Evolutionary conservation across 2,113 vertebrate genomes (phyloP), one percentile per base, ranked within the genome.

Genomic region (Cinclus mexicanus): DNA sequence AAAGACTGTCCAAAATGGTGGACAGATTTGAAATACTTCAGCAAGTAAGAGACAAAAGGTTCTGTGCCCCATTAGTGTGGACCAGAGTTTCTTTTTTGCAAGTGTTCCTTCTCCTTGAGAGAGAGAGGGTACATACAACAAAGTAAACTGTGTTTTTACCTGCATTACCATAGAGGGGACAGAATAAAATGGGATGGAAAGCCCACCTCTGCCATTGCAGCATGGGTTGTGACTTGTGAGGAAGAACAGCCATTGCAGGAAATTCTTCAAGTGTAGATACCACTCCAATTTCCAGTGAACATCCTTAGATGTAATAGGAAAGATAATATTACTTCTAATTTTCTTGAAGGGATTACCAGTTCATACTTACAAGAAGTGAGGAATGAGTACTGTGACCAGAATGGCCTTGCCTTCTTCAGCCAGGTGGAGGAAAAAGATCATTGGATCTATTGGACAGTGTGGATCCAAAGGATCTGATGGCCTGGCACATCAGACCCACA

Each of bases 221-320:
- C 28, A 55, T 0, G 0, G 2, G 11, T 12, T 26, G 22, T 46
- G 41, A 28, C 14, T n/a, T 64, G 41, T n/a, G 49, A 63, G 49
- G 26, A 52, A 61, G 33, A 53, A 13, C 6, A 16, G 11, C 9
- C 14, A 49, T 6, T 5, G 24, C 35, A n/a, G 42, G 24, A 85
- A 56, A 75, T 65, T 49, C 35, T 65, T 56, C 29, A 29, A 56
- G 10, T 12, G 24, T 19, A 20, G 5, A 15, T 29, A 39, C 14
- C 8, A 15, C 29, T 47, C 28, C n/a, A 24, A 12, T 14, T 72
- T 64, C 11, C 28, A 56, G n/a, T n/a, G 49, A 28, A 28, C 19
- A 56, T 24, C 23, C 50, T 56, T 28, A 47, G 41, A 74, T 5
- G n/a, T n/a, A 64, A 39, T 7, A 64, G 28, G 6, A 84, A 19